Evolutionary conservation across 2,888 invertebrate species (phyloP), one percentile per base, ranked within the genome.

Genomic region (Chromoteleia sp.): DNA sequence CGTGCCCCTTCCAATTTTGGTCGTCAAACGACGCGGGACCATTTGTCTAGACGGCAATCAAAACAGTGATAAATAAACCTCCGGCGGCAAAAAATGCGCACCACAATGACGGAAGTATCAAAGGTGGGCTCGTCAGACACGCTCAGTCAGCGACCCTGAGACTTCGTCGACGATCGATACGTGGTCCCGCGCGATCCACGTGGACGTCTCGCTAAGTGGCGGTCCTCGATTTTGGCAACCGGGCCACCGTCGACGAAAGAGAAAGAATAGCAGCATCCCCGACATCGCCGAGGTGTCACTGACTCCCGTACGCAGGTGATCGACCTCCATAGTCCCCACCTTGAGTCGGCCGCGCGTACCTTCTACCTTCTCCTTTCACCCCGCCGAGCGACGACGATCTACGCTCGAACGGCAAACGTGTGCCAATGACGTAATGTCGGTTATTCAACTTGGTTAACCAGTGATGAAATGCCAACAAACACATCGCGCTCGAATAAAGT

Each of bases 271-370:
- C 83, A 84, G 73, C 86, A 86, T 87, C 87, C 84, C 84, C 85
- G 85, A 65, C 83, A 71, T 71, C 79, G 76, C 80, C 85, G 85
- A 90, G 90, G 91, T 91, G 91, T 91, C 91, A 91, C 91, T 91
- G 91, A 91, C 91, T 91, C 90, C 87, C 79, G 89, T 87, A 86
- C 91, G 88, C 91, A 91, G 91, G 91, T 91, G 91, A 91, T 91
- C 91, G 91, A 91, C 91, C 91, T 91, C 91, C 88, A 89, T 89
- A 87, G 86, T 84, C 83, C 87, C 86, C 85, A 86, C 85, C 83
- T 84, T 81, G 65, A 61, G 76, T 68, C 71, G 68, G 41, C 41
- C 56, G 29, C 83, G 73, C 76, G 67, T 82, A 77, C 81, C 75
- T 79, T 76, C 76, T 67, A 70, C 76, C 84, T 81, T 76, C 83